Percentiles rank a stretch among this genome's conserved stretches.
phyloP scores from a whole-genome alignment of 2,113 vertebrate genomes.

The Emydocephalus ijimae region DNA sequence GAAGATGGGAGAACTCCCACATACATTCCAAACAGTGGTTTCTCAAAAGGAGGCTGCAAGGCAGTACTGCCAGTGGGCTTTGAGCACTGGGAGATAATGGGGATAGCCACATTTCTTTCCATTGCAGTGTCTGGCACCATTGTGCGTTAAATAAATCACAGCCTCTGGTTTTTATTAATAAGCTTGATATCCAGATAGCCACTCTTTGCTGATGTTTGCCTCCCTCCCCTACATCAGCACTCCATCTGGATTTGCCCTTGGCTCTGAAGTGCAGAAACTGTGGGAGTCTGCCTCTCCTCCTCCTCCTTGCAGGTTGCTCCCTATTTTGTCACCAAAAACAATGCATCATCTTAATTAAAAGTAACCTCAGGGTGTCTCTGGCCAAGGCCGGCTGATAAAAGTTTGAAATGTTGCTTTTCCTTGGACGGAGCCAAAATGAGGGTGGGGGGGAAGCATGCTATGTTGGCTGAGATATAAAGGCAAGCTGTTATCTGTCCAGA shows the following conservation, averaged over 20 bases:
- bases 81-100: not conserved
- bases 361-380: not conserved
- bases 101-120: not conserved
- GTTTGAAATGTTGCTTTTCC: not conserved
- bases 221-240: no score
- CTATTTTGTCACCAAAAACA: not conserved
- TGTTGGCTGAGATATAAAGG: not conserved
- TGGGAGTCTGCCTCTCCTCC: not conserved
- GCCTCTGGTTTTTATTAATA: not conserved
- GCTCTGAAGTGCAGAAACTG: not conserved
- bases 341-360: constrained; percentile 1
- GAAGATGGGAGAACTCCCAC: not conserved
- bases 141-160: not conserved
- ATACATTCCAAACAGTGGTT: not conserved
- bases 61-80: not conserved
- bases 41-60: not conserved
- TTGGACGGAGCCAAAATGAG: no score
- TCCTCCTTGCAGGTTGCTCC: not conserved
- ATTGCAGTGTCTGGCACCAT: not conserved
- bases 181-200: not conserved
- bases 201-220: not conserved
- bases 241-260: not conserved
- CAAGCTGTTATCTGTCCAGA: not conserved
- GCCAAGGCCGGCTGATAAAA: no score
- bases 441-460: not conserved